Base-by-base conservation (phyloP, 2,888 invertebrate species). In the Emesis russula region DNA sequence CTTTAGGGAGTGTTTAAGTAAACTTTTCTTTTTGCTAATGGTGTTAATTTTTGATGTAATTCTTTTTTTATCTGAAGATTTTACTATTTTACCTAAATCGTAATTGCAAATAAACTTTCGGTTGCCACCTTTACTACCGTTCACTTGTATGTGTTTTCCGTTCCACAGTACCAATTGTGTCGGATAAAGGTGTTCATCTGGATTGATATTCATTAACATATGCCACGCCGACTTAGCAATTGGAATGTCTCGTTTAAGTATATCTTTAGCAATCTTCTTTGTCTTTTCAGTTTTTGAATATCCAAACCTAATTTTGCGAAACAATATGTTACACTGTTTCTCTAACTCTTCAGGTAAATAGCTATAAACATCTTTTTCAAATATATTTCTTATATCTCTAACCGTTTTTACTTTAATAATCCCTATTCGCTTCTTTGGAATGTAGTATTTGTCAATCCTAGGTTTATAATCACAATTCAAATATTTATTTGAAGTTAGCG, bases 191-290 rank as follows among this genome's bases (percentile, higher is more conserved):
- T 97, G 95, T 15, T 93, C 93, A 82, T 97, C 95, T 36, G 98
- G 97, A 92, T 98, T 98, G 44, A 98, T 94, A 95, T 98, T 98
- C 89, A 96, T 96, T 71, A 98, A 90, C 97, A 98, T 98, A 96
- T 98, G 97, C 98, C 98, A 98, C 18, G 97, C 94, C n/a, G 96
- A 91, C 93, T 97, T 97, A 36, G 97, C 96, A 85, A 98, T 94
- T 36, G 98, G 97, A 63, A 93, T 94, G 87, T 97, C 96, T 78
- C 95, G 93, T 79, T 96, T 96, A 70, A 98, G 93, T 36, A 98
- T 95, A 85, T 96, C 97, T 94, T 94, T 96, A 15, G 97, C 97
- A 58, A 97, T 80, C 74, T 93, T 92, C 95, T 96, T 97, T n/a
- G 98, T 97, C 68, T 95, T 95, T 75, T 97, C 96, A n/a, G 97